Evolutionary conservation across 2,888 invertebrate genomes (phyloP).

Genomic region (Thysanoteuthis rhombus): DNA sequence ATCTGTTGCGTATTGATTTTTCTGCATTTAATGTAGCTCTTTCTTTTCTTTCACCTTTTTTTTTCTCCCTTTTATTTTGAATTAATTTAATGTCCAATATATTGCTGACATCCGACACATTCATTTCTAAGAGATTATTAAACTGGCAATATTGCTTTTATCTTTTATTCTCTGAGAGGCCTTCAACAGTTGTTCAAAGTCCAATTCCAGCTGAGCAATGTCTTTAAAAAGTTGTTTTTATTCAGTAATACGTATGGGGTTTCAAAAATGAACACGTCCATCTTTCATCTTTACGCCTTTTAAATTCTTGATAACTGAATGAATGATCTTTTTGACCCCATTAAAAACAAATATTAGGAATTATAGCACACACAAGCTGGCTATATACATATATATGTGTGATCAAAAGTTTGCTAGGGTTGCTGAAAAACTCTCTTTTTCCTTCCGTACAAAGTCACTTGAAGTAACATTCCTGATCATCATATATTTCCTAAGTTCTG

Average conservation of each 20-base stretch:
- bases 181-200: neutral
- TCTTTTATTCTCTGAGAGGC: neutral
- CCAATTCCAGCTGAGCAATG: neutral
- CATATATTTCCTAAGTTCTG: no score
- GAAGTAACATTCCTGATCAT: no score
- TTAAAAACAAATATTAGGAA: neutral
- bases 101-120: neutral
- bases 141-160: neutral
- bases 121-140: neutral
- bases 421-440: no score
- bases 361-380: neutral
- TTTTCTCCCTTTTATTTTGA: neutral
- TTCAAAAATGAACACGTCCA: neutral
- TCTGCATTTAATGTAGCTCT: neutral
- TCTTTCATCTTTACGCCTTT: neutral
- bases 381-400: neutral
- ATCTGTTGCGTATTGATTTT: neutral
- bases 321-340: neutral
- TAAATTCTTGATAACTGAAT: neutral
- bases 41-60: neutral
- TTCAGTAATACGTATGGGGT: neutral
- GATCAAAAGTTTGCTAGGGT: no score
- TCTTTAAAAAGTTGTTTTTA: no score
- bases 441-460: no score
- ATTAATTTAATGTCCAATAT: neutral